Conservation (phyloP, 2,888 invertebrate species). For the Epinotia ramella region DNA sequence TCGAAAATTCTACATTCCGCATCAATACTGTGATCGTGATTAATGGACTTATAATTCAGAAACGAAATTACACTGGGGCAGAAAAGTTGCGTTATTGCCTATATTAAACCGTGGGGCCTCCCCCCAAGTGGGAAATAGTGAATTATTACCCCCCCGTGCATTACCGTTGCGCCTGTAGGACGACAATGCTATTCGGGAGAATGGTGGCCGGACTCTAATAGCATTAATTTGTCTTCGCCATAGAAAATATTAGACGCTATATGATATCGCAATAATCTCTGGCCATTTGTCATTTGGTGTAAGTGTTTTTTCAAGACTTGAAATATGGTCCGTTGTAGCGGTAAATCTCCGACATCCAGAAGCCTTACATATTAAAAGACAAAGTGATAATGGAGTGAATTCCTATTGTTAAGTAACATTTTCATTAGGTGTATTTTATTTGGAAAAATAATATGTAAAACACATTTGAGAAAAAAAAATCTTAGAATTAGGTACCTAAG, state of each 20-base stretch:
- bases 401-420: no score
- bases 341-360: slow-evolving; percentile 10
- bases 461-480: no score
- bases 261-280: slow-evolving; percentile 44
- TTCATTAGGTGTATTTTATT: no score
- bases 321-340: slow-evolving; percentile 4
- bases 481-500: no score
- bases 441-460: no score
- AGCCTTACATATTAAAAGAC: neutral
- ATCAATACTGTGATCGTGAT: slow-evolving; percentile 66
- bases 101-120: slow-evolving; percentile 67
- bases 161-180: slow-evolving; percentile 45
- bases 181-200: slow-evolving; percentile 42
- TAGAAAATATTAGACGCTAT: slow-evolving; percentile 45
- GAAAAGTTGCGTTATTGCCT: slow-evolving; percentile 73
- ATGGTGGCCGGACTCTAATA: slow-evolving; percentile 41
- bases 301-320: slow-evolving; percentile 38
- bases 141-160: slow-evolving; percentile 63
- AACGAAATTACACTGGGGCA: slow-evolving; percentile 64
- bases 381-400: no score
- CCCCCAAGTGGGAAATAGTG: slow-evolving; percentile 61
- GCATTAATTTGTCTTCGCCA: slow-evolving; percentile 45
- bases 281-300: slow-evolving; percentile 40
- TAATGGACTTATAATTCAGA: slow-evolving; percentile 73
- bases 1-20: slow-evolving; percentile 56